Percentiles rank a stretch among this genome's conserved stretches.
phyloP scores from a whole-genome alignment of 2,888 invertebrate genomes.

The Tortrix viridana region DNA sequence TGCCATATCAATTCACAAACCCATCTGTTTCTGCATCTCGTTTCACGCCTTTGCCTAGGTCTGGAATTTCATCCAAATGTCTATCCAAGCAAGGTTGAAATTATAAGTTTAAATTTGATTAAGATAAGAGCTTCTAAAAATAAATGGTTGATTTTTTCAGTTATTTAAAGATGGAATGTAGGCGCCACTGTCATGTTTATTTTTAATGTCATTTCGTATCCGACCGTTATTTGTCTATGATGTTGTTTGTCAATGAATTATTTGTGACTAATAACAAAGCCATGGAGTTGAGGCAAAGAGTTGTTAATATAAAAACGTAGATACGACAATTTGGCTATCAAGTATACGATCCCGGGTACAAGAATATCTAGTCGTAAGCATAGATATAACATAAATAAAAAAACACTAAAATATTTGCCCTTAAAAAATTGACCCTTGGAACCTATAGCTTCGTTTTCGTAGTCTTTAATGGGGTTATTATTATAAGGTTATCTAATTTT shows the following conservation, averaged over 20 bases:
- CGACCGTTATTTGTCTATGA: constrained; percentile 28
- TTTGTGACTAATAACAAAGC: constrained; percentile 5
- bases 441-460: too few species aligned
- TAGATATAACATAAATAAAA: too few species aligned
- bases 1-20: constrained; percentile 1
- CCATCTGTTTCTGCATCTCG: background rate
- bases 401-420: too few species aligned
- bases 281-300: too few species aligned
- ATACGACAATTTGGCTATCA: too few species aligned
- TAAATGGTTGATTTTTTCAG: background rate
- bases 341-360: too few species aligned
- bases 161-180: constrained; percentile 12
- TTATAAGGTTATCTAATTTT: too few species aligned
- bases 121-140: background rate
- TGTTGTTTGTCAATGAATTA: constrained; percentile 18
- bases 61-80: background rate
- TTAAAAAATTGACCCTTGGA: too few species aligned
- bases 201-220: constrained; percentile 9
- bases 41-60: background rate
- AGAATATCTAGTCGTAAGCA: too few species aligned
- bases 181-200: constrained; percentile 28
- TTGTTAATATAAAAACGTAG: too few species aligned
- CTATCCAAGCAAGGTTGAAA: background rate
- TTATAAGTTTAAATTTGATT: background rate
- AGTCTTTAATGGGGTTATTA: too few species aligned